Base-by-base conservation (phyloP, 2,888 invertebrate species). In the Orgyia antiqua region DNA sequence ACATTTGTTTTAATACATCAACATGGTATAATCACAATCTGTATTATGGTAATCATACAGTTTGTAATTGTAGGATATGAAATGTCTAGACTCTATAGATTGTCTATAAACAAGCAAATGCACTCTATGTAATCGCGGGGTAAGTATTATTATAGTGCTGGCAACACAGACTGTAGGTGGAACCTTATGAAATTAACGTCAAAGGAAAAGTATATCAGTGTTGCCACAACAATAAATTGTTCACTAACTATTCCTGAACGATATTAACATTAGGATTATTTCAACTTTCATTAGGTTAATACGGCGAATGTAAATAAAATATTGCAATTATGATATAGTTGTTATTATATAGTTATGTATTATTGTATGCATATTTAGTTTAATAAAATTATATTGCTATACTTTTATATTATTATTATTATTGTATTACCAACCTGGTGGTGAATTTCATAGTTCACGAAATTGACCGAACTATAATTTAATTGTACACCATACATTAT, bases 301-400 rank as follows among this genome's bases (percentile, higher is more conserved):
- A 48, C 42, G 49, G 49, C 48, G 48, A 42, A 45, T 51, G 51
- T 51, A 51, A 51, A 51, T 51, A 51, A 51, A 51, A 51, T 51
- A 49, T 42, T 31, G 42, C 37, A 49, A 51, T 44, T 49, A 49
- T 36, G 29, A 10, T 28, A n/a, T 25, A 36, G 37, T 48, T 47
- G 27, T 48, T 42, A 48, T 51, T 42, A 40, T 31, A 33, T 20
- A 20, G 13, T 27, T 24, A 24, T 12, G 24, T 24, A 13, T 13
- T 9, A 4, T n/a, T 12, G 11, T 9, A 13, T 24, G 24, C 12
- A 9, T 24, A 9, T n/a, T n/a, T n/a, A 13, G 13, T 24, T 3
- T 23, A 10, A 23, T 20, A 20, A n/a, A 18, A 18, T 8, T 18
- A 18, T 18, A 18, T 18, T 18, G 4, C 2, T 18, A 18, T n/a